Conservation (phyloP, 2,797 vertebrate genomes). For the Rhinophrynus dorsalis region DNA sequence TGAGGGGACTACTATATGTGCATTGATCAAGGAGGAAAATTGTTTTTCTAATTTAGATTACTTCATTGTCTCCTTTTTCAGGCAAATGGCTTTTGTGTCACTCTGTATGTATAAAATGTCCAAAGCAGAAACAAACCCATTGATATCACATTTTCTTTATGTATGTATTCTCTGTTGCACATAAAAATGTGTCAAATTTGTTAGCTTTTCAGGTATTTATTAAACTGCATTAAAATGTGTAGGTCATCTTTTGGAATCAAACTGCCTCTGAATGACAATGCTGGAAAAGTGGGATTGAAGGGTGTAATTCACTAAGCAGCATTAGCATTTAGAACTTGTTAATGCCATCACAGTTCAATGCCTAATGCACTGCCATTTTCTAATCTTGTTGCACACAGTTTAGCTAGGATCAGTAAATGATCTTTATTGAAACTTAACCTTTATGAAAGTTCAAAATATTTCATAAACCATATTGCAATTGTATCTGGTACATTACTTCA, state of each 20-base stretch:
- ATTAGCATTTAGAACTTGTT: constrained; percentile 22
- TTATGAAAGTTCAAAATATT: constrained; percentile 45
- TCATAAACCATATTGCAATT: constrained; percentile 38
- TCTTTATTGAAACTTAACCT: constrained; percentile 46
- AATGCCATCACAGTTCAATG: constrained; percentile 23
- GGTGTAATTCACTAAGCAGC: constrained; percentile 1
- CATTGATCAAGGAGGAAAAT: no score
- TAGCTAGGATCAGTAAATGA: constrained; percentile 38
- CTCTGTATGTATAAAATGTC: no score
- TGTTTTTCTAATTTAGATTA: no score
- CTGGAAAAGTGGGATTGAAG: background rate
- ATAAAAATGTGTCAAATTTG: no score
- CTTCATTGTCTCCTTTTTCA: no score
- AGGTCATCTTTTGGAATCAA: background rate
- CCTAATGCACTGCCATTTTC: constrained; percentile 7
- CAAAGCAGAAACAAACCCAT: no score
- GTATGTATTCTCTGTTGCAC: no score
- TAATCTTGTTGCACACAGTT: constrained; percentile 28
- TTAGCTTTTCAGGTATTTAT: no score
- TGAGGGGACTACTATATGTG: no score
- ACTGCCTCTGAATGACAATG: background rate
- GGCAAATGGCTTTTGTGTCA: no score
- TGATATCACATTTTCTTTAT: no score
- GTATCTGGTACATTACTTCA: constrained; percentile 35
- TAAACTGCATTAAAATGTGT: background rate